phyloP scores from a whole-genome alignment of 1,140 invertebrate genomes.

The Piezodorus guildinii region DNA sequence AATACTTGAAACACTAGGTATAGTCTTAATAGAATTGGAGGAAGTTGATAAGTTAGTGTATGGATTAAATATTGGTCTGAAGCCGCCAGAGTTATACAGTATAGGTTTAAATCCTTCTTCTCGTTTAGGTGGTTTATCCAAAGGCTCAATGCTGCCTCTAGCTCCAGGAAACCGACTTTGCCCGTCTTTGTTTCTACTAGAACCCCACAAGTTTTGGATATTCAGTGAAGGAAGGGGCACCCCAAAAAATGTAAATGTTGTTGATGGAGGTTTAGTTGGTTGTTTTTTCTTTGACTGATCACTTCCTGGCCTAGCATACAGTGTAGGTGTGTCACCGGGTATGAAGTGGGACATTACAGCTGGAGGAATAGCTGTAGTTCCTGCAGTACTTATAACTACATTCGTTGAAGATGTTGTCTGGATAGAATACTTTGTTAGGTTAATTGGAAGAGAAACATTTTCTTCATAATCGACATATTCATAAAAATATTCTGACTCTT shows the following conservation, averaged over 20 bases:
- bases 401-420: constrained; percentile 29
- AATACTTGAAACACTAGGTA: too few species aligned
- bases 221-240: constrained; percentile 63
- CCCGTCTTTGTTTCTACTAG: constrained; percentile 39
- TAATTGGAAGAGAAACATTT: constrained; percentile 38
- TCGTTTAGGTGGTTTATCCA: constrained; percentile 15
- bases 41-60: constrained; percentile 5
- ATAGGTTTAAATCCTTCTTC: constrained; percentile 53
- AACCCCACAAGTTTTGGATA: constrained; percentile 46
- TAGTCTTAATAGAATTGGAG: too few species aligned
- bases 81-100: constrained; percentile 54
- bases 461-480: constrained; percentile 60
- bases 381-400: constrained; percentile 1
- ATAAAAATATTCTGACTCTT: constrained; percentile 67
- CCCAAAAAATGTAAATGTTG: constrained; percentile 69
- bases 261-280: constrained; percentile 36
- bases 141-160: constrained; percentile 26
- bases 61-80: constrained; percentile 53
- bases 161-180: constrained; percentile 30
- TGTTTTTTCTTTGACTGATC: constrained; percentile 27
- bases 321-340: constrained; percentile 48
- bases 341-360: constrained; percentile 34
- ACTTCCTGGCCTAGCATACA: constrained; percentile 39
- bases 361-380: constrained; percentile 26
- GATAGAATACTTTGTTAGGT: constrained; percentile 25